Evolutionary conservation across 2,113 vertebrate species (phyloP).

Genomic region (Periophthalmodon schlosseri): DNA sequence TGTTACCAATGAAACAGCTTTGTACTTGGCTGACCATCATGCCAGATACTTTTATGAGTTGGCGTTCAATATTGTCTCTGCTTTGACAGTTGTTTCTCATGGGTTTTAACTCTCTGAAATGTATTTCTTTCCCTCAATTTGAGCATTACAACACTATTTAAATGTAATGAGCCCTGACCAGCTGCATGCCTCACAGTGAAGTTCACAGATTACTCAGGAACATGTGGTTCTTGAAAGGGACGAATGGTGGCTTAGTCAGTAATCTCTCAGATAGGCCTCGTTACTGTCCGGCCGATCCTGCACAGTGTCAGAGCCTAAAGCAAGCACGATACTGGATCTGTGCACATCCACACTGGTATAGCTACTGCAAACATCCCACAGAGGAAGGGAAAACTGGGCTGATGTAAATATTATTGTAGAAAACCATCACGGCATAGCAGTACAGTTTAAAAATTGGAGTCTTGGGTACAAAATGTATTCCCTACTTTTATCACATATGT

Average conservation of each 20-base stretch:
- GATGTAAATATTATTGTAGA: constrained; percentile 24
- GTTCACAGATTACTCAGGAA: constrained; percentile 40
- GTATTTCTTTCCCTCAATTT: not conserved
- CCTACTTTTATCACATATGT: not conserved
- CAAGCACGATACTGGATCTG: constrained; percentile 33
- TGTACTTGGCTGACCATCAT: constrained; percentile 23
- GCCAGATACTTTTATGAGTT: constrained; percentile 17
- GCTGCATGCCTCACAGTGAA: constrained; percentile 24
- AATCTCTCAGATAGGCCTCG: constrained; percentile 58
- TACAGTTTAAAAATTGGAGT: not conserved
- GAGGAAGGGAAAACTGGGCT: constrained; percentile 9
- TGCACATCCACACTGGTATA: constrained; percentile 26
- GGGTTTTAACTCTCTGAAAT: constrained; percentile 4
- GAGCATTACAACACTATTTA: constrained; percentile 10
- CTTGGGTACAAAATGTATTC: not conserved
- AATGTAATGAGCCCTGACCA: constrained; percentile 34
- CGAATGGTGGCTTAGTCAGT: constrained; percentile 57
- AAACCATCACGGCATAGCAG: not conserved
- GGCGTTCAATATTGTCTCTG: constrained; percentile 22
- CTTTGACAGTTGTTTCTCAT: constrained; percentile 15
- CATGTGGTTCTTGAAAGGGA: constrained; percentile 23
- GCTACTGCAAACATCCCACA: constrained; percentile 38
- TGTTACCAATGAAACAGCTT: constrained; percentile 23
- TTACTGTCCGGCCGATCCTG: constrained; percentile 70
- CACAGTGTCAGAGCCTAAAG: constrained; percentile 46